Evolutionary conservation across 2,113 vertebrate species (phyloP).

Genomic region (Odontophorus gujanensis): DNA sequence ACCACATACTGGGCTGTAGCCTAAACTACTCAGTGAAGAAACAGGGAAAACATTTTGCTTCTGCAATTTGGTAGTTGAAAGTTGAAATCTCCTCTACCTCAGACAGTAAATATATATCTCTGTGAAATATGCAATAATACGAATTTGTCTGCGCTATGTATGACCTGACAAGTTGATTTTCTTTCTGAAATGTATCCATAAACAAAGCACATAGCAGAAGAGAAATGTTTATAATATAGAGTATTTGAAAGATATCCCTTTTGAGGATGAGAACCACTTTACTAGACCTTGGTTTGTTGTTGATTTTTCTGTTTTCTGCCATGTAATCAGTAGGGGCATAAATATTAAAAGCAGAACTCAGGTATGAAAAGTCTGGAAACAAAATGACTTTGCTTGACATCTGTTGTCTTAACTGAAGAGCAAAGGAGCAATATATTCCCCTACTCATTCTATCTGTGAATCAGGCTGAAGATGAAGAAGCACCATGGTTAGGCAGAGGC

Average conservation of each 20-base stretch:
- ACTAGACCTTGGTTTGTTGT: neutral
- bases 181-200: neutral
- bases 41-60: neutral
- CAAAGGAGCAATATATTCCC: neutral
- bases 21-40: neutral
- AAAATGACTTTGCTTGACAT: neutral
- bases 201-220: neutral
- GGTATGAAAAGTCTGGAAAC: neutral
- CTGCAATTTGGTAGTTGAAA: neutral
- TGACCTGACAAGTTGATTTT: neutral
- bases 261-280: neutral
- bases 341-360: neutral
- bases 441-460: rapidly evolving
- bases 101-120: neutral
- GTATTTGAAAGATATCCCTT: rapidly evolving
- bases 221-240: neutral
- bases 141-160: neutral
- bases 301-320: neutral
- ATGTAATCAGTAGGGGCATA: neutral
- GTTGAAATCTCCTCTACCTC: neutral
- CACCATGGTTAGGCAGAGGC: neutral
- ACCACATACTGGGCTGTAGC: neutral
- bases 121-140: neutral
- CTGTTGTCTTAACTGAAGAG: neutral
- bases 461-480: neutral